Percentiles rank a stretch among this genome's conserved stretches.
These are phyloP conservation scores for Cheilosia scutellata DNA, from an alignment of 2,888 invertebrate genomes.

Conservation along the genomic window DNA sequence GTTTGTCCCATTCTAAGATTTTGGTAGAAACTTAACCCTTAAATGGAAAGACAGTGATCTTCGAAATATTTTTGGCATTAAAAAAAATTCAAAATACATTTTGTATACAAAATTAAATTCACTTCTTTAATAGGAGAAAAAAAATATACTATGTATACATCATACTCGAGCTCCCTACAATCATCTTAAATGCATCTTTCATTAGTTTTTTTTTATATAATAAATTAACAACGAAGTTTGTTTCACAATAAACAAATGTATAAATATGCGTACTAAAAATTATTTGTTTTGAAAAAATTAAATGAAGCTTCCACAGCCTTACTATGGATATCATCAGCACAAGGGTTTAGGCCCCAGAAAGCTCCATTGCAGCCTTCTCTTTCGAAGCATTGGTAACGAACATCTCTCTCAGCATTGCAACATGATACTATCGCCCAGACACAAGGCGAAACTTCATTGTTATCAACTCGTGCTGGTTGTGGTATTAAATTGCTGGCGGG, in stretches of 20 bases:
- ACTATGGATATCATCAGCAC: constrained; percentile 85
- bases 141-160: constrained; percentile 26
- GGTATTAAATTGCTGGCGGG: background rate
- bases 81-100: background rate
- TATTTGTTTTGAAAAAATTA: constrained; percentile 7
- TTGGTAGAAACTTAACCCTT: no score
- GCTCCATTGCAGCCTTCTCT: constrained; percentile 89
- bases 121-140: constrained; percentile 37
- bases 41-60: no score
- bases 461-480: constrained; percentile 43
- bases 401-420: constrained; percentile 86
- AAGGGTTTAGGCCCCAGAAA: constrained; percentile 90
- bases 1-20: no score
- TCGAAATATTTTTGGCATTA: background rate
- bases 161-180: constrained; percentile 41
- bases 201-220: constrained; percentile 20
- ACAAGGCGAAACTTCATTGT: constrained; percentile 86
- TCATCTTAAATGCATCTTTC: constrained; percentile 58
- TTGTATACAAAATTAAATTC: constrained; percentile 21
- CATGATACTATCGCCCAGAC: constrained; percentile 91
- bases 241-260: constrained; percentile 48
- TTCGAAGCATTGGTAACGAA: constrained; percentile 88
- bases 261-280: background rate
- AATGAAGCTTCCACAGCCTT: constrained; percentile 29
- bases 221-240: constrained; percentile 41